These are phyloP conservation scores for Lycaena phlaeas DNA, from an alignment of 2,888 invertebrate species.

Conservation along the genomic window DNA sequence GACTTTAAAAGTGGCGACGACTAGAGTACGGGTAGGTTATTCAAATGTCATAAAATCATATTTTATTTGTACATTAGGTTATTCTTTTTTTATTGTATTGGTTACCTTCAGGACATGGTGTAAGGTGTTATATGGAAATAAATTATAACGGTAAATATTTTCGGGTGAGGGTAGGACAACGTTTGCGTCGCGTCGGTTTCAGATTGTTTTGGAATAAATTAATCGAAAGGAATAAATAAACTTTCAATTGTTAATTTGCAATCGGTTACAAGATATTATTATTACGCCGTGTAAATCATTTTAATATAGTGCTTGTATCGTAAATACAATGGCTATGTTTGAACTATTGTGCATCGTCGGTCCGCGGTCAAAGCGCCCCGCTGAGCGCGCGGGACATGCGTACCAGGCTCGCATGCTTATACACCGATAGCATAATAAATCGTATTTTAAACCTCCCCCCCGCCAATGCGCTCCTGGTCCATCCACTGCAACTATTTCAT, in stretches of 20 bases:
- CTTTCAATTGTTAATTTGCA: conserved; percentile 24
- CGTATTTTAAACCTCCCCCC: conserved; percentile 36
- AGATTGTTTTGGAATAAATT: too few species aligned
- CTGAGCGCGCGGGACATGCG: conserved; percentile 36
- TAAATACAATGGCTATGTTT: conserved; percentile 14
- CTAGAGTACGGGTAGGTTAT: too few species aligned
- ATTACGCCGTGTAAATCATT: conserved; percentile 18
- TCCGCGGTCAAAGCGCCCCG: conserved; percentile 33
- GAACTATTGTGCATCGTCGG: conserved; percentile 28
- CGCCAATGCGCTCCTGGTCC: conserved; percentile 23
- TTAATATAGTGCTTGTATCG: conserved; percentile 14
- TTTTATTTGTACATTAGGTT: too few species aligned
- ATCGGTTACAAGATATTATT: conserved; percentile 19
- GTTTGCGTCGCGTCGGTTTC: too few species aligned
- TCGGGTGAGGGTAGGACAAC: too few species aligned
- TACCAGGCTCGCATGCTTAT: conserved; percentile 36
- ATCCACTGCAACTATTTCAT: conserved; percentile 50
- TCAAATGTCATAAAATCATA: too few species aligned
- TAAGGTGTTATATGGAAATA: too few species aligned
- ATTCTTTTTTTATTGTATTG: too few species aligned
- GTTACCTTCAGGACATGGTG: too few species aligned
- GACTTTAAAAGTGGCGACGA: too few species aligned
- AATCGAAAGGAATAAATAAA: neutral
- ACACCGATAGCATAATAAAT: conserved; percentile 46
- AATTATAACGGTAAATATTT: too few species aligned